Evolutionary conservation across 2,888 invertebrate genomes (phyloP).

Genomic region (Drosophila mercatorum): DNA sequence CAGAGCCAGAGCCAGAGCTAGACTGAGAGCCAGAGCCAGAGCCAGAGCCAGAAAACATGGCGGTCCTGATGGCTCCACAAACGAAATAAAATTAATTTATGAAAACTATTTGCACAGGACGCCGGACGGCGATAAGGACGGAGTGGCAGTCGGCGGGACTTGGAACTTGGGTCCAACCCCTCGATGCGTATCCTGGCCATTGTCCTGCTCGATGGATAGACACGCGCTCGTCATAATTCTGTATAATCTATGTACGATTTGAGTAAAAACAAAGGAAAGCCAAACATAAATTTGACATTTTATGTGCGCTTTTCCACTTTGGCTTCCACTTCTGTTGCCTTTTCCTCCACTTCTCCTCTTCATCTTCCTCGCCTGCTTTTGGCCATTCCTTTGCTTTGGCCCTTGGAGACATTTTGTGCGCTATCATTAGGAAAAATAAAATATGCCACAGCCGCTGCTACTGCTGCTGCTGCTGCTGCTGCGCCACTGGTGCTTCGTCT

Average conservation of each 20-base stretch:
- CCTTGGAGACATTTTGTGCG: conserved; percentile 72
- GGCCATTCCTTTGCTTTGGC: conserved; percentile 26
- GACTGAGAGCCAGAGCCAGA: background rate
- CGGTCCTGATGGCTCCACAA: conserved; percentile 61
- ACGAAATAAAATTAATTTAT: conserved; percentile 81
- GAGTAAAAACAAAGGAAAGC: conserved; percentile 78
- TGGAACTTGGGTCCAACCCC: background rate
- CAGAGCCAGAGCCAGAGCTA: too few species aligned
- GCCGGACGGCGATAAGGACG: conserved; percentile 50
- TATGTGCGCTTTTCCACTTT: conserved; percentile 75
- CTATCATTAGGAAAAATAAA: conserved; percentile 81
- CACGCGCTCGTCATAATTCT: conserved; percentile 80
- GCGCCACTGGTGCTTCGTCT: conserved; percentile 25
- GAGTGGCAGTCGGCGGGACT: conserved; percentile 9
- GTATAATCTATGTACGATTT: conserved; percentile 81
- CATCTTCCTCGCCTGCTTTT: conserved; percentile 16
- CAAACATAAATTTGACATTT: conserved; percentile 80
- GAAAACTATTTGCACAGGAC: conserved; percentile 77
- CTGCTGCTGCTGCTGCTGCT: conserved; percentile 17
- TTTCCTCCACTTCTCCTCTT: background rate
- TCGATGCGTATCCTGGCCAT: conserved; percentile 44
- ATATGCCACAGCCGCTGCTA: conserved; percentile 63
- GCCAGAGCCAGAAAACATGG: conserved; percentile 36
- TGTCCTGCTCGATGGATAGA: conserved; percentile 79
- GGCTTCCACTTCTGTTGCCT: conserved; percentile 28